These are phyloP conservation scores for Laticauda colubrina DNA, from an alignment of 2,113 vertebrate genomes.

Conservation along the genomic window DNA sequence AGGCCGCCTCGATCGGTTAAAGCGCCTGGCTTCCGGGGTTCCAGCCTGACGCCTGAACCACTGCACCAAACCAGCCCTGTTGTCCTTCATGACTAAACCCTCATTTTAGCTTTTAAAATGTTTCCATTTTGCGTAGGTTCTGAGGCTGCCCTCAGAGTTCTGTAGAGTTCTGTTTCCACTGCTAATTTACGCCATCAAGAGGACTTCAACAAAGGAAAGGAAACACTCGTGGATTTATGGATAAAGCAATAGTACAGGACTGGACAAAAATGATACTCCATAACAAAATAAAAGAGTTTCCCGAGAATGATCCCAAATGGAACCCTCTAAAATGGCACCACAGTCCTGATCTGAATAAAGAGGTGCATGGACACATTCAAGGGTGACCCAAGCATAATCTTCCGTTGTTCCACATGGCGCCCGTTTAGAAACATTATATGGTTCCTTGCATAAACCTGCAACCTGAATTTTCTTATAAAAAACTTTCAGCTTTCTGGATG, in stretches of 20 bases:
- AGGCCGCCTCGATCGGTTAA: neutral
- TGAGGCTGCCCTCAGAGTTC: neutral
- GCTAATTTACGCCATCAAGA: neutral
- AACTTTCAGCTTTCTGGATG: neutral
- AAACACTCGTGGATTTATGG: neutral
- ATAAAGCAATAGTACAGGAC: neutral
- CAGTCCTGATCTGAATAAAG: neutral
- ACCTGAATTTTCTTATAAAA: neutral
- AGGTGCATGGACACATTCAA: neutral
- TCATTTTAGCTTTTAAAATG: neutral
- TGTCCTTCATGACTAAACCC: neutral
- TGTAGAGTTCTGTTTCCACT: neutral
- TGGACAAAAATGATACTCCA: neutral
- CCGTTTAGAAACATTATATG: neutral
- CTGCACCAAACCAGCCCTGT: neutral
- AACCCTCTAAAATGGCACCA: neutral
- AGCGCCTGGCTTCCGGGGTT: neutral
- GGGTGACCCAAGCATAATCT: neutral
- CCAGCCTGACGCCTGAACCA: neutral
- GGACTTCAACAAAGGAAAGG: neutral
- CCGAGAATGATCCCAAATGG: neutral
- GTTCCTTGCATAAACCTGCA: neutral
- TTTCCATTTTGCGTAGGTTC: neutral
- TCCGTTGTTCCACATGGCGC: neutral
- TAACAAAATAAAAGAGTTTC: too few relatives aligned